Evolutionary conservation across 23 tunicate species (phyloP).

Genomic region (Ciona savignyi): DNA sequence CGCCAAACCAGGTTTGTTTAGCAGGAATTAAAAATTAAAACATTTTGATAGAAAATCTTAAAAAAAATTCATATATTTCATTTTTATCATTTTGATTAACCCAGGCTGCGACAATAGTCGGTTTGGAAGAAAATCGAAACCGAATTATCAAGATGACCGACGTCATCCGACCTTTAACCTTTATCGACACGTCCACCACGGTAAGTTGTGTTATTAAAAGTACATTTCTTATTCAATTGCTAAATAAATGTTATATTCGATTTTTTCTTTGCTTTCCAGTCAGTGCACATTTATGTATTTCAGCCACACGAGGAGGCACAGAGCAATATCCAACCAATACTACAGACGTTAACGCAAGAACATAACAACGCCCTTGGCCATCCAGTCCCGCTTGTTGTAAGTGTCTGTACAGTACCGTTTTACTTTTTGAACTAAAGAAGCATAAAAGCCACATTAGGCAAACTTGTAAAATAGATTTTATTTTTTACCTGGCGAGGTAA

Average conservation of each 20-base stretch:
- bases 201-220: too few relatives aligned
- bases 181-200: neutral
- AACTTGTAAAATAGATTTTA: too few relatives aligned
- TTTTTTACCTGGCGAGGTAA: too few relatives aligned
- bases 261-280: too few relatives aligned
- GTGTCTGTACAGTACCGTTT: neutral
- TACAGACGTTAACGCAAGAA: constrained; percentile 48
- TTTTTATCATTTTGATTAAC: too few relatives aligned
- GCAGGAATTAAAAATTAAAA: too few relatives aligned
- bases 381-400: neutral
- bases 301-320: too few relatives aligned
- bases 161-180: constrained; percentile 19
- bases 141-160: constrained; percentile 67
- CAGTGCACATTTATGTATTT: too few relatives aligned
- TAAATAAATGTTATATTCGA: too few relatives aligned
- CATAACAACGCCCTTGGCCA: neutral
- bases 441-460: neutral
- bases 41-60: too few relatives aligned
- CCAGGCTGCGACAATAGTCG: constrained; percentile 24
- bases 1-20: constrained; percentile 74
- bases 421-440: neutral
- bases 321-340: constrained; percentile 42
- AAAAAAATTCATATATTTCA: too few relatives aligned
- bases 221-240: too few relatives aligned
- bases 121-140: constrained; percentile 17